Evolutionary conservation across 2,888 invertebrate genomes (phyloP).

Genomic region (Xanthia togata): DNA sequence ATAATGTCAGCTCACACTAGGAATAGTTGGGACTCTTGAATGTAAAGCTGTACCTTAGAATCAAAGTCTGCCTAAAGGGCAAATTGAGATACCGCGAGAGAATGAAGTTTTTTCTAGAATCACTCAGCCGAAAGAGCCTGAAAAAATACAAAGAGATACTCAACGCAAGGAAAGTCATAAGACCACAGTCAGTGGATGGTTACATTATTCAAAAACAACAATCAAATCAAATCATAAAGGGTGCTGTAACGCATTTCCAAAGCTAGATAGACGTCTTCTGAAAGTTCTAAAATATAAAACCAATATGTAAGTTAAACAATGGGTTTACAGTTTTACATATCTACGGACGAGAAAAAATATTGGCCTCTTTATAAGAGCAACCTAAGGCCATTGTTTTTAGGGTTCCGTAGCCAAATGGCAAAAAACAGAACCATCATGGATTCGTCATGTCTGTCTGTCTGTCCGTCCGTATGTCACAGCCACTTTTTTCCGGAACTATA

Average conservation of each 20-base stretch:
- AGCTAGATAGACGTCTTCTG: neutral
- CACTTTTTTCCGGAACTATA: too few species aligned
- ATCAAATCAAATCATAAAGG: neutral
- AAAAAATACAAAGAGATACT: neutral
- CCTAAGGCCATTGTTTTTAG: too few species aligned
- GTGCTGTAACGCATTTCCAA: neutral
- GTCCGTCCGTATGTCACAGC: too few species aligned
- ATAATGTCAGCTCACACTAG: slow-evolving; percentile 49
- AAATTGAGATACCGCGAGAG: neutral
- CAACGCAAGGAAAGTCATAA: neutral
- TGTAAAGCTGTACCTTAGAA: neutral
- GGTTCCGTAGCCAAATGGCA: too few species aligned
- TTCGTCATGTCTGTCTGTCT: too few species aligned
- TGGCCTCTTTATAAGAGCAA: neutral
- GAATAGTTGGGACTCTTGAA: slow-evolving; percentile 34
- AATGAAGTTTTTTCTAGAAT: slow-evolving; percentile 1
- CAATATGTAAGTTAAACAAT: neutral
- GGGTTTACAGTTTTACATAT: neutral
- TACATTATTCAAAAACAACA: neutral
- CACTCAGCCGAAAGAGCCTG: neutral
- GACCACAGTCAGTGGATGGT: neutral
- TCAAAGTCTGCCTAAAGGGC: neutral
- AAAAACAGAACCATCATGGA: too few species aligned
- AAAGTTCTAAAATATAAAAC: neutral
- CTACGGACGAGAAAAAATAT: neutral